phyloP scores from a whole-genome alignment of 2,113 vertebrate species.

The Indri indri region DNA sequence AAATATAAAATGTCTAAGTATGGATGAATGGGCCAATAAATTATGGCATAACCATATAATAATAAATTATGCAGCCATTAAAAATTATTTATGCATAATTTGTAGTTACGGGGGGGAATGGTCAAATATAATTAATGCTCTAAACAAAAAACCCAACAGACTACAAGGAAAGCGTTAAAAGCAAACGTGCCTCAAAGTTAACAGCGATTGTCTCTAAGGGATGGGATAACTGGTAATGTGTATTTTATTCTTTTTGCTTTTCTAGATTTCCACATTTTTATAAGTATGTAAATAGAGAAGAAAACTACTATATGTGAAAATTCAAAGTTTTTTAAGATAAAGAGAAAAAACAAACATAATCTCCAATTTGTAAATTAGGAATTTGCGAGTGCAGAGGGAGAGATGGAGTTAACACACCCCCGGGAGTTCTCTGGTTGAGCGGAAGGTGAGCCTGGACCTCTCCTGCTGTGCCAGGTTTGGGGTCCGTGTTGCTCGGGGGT shows the following conservation, averaged over 20 bases:
- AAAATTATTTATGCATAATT: neutral
- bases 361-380: too few species aligned
- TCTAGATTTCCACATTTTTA: neutral
- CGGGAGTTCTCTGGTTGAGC: too few species aligned
- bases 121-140: neutral
- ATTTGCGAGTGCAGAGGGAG: neutral
- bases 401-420: accelerated
- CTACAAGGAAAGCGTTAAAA: neutral
- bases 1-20: neutral
- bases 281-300: neutral
- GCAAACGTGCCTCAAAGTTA: neutral
- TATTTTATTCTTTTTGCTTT: neutral
- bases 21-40: neutral
- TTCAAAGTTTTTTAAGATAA: neutral
- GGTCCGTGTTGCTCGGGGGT: neutral
- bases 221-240: neutral
- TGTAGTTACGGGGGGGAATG: neutral
- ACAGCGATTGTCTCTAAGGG: neutral
- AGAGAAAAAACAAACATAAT: neutral
- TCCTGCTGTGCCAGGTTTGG: neutral
- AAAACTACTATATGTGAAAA: neutral
- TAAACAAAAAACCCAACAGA: neutral
- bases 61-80: neutral
- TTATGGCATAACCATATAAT: too few species aligned
- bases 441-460: too few species aligned